phyloP scores from a whole-genome alignment of 1,140 invertebrate genomes.

The Leptopilina boulardi region DNA sequence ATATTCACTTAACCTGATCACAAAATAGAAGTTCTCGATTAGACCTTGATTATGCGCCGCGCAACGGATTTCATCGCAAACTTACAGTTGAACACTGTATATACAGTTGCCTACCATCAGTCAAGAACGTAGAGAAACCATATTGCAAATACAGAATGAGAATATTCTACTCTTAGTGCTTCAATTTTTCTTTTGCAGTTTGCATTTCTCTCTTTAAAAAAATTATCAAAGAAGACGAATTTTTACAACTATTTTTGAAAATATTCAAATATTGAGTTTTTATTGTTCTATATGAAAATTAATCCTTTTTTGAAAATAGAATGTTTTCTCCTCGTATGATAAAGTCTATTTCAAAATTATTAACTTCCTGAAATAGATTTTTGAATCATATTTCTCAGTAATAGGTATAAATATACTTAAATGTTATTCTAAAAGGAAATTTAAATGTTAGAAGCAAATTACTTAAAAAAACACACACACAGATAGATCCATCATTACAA shows the following conservation, averaged over 20 bases:
- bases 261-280: background rate
- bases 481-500: too few relatives aligned
- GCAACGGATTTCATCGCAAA: background rate
- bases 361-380: conserved; percentile 48
- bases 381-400: conserved; percentile 51
- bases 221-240: too few relatives aligned
- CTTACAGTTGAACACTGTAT: too few relatives aligned
- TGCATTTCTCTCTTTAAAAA: too few relatives aligned
- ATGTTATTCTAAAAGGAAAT: background rate
- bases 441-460: too few relatives aligned
- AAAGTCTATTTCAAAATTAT: conserved; percentile 52
- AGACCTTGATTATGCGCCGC: background rate
- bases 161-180: too few relatives aligned
- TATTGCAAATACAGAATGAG: too few relatives aligned
- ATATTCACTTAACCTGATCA: background rate
- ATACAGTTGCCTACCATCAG: too few relatives aligned
- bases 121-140: too few relatives aligned
- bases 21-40: background rate
- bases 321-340: conserved; percentile 47
- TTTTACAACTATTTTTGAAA: too few relatives aligned
- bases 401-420: conserved; percentile 32
- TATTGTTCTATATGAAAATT: background rate
- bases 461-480: too few relatives aligned
- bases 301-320: conserved; percentile 50
- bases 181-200: too few relatives aligned